These are phyloP conservation scores for Cryptomyrus ogoouensis DNA, from an alignment of 2,113 vertebrate species.

Conservation along the genomic window DNA sequence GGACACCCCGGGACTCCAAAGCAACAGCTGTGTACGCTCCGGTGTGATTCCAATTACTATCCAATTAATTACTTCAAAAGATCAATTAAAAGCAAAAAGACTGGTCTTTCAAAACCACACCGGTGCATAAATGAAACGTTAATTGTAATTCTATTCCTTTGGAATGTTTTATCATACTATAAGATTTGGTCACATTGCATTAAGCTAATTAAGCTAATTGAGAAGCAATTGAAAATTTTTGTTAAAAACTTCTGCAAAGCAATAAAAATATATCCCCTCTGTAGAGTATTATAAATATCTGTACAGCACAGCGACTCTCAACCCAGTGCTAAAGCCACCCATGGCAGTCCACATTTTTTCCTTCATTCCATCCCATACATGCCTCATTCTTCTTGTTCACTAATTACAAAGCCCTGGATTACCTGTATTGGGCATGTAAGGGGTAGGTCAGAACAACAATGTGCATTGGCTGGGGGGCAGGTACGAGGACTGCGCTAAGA, in stretches of 20 bases:
- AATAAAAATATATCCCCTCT: background rate
- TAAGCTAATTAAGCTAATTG: background rate
- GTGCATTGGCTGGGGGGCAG: background rate
- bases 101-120: background rate
- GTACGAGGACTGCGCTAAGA: background rate
- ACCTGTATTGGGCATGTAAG: background rate
- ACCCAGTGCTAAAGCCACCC: background rate
- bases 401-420: background rate
- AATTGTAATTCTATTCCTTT: background rate
- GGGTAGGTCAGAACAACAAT: background rate
- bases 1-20: background rate
- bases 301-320: background rate
- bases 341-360: background rate
- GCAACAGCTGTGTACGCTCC: background rate
- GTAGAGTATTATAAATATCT: background rate
- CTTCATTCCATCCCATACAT: background rate
- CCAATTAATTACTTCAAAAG: background rate
- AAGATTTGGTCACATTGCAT: background rate
- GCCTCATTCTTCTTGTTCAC: background rate
- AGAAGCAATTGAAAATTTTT: background rate
- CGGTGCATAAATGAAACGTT: background rate
- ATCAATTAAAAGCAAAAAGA: background rate
- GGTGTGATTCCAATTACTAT: background rate
- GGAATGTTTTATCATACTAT: background rate
- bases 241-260: background rate